phyloP scores from a whole-genome alignment of 1,140 invertebrate species.

The Eriosoma lanigerum region DNA sequence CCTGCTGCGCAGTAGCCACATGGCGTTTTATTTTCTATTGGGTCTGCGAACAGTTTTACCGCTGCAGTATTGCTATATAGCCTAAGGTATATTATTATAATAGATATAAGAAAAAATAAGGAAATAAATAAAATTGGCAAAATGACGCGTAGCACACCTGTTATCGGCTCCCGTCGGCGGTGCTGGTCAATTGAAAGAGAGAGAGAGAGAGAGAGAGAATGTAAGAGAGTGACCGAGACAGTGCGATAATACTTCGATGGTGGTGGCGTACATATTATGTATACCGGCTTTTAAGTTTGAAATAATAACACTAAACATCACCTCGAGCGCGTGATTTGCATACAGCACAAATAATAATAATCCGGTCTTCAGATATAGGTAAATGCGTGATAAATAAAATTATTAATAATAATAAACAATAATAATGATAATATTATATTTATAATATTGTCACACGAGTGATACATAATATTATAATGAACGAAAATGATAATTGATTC shows the following conservation, averaged over 20 bases:
- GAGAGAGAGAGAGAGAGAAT: not conserved
- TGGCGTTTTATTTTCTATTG: no score
- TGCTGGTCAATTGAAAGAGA: not conserved
- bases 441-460: constrained; percentile 1
- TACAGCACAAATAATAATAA: constrained; percentile 26
- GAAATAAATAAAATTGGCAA: not conserved
- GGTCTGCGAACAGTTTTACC: no score
- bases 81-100: no score
- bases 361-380: not conserved
- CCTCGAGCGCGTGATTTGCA: constrained; percentile 17
- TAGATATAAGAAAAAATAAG: not conserved
- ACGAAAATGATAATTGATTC: constrained; percentile 12
- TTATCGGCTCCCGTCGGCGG: not conserved
- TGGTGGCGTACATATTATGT: not conserved
- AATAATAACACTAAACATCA: constrained; percentile 8
- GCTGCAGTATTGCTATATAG: no score
- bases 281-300: not conserved
- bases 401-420: constrained; percentile 3
- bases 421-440: not conserved
- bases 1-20: no score
- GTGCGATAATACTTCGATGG: not conserved
- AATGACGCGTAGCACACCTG: not conserved
- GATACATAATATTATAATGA: not conserved
- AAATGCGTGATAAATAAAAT: not conserved
- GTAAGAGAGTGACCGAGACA: not conserved